Base-by-base conservation (phyloP, 2,797 vertebrate species). In the Spinibarbus caldwelli region DNA sequence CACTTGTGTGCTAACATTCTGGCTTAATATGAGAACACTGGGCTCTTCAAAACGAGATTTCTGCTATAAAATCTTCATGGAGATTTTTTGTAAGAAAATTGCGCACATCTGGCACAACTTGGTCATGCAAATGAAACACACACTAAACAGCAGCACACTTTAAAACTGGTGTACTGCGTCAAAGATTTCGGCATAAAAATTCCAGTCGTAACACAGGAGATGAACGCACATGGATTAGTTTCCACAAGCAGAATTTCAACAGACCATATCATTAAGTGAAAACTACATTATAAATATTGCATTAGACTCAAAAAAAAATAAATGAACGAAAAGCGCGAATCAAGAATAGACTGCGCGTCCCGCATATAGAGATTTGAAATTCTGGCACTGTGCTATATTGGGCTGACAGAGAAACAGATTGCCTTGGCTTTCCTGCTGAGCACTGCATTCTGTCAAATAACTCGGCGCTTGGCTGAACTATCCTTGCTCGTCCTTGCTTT, bases 381-480 rank as follows among this genome's bases (percentile, higher is more conserved):
- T 73, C 77, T 87, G 83, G 85, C 80, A 62, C 66, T 83, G 80
- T 67, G 77, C 67, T 66, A 70, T 86, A 84, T 75, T 75, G 81
- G 57, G 49, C 77, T 86, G 89, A 81, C 85, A 78, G 84, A 84
- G 66, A 85, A 88, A 73, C 85, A 85, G 78, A 88, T 82, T 85
- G 77, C 59, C 67, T 73, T 47, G 54, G 80, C 57, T 81, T 83
- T 89, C 87, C 82, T 54, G 87, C 87, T 86, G 85, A 87, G 86
- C 76, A 36, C 68, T 81, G 86, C 78, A 72, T 85, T 84, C 77
- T 84, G 85, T 79, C 78, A 49, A 71, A 83, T 59, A 72, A 78
- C 43, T 43, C 52, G 10, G 68, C 34, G 68, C 57, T 73, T 81
- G 85, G 71, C 86, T 72, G 80, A 29, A 36, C 81, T 75, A 54